Evolutionary conservation across 2,797 vertebrate species (phyloP), one percentile per base, ranked within the genome.

Genomic region (Halcyon chelicuti): DNA sequence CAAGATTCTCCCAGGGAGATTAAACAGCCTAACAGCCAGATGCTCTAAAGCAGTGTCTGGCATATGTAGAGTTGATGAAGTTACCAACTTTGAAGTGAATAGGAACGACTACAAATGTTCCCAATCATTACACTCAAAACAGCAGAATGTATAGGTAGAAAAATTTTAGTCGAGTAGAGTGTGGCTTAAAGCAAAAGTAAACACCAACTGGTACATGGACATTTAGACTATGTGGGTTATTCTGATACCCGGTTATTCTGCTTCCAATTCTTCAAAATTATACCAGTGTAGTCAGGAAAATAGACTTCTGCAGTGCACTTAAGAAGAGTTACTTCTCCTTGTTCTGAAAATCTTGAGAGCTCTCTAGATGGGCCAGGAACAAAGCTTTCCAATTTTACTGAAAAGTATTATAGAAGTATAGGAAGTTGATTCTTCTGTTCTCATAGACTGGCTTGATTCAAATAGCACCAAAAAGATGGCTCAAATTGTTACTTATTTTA

Each of bases 1-100:
- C 92, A 94, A 95, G 87, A 96, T 93, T 95, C 46, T 97, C 80
- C 73, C 85, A 93, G 78, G 81, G 47, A 98, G 72, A 96, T 94
- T 92, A 96, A 97, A 97, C 88, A 97, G 93, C 65, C 97, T 96
- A 96, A 93, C n/a, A 95, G 70, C 81, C 97, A 98, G 97, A 97
- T 97, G 97, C 93, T 96, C 62, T 63, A 92, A 90, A 89, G 82
- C 44, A 51, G 78, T 92, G 66, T 71, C 95, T 97, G 89, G 94
- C 94, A 81, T 77, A 82, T 13, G 86, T 4, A 49, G 57, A 95
- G 51, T 77, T 92, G 89, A 97, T 89, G 82, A 97, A 97, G 66
- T 96, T 95, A 96, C 73, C 4, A 62, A 94, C 83, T 96, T 91
- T 47, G 63, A 97, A 97, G 58, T 70, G 86, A 98, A 90, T 75